These are phyloP conservation scores for Nerophis lumbriciformis DNA, from an alignment of 2,113 vertebrate species.

Conservation along the genomic window DNA sequence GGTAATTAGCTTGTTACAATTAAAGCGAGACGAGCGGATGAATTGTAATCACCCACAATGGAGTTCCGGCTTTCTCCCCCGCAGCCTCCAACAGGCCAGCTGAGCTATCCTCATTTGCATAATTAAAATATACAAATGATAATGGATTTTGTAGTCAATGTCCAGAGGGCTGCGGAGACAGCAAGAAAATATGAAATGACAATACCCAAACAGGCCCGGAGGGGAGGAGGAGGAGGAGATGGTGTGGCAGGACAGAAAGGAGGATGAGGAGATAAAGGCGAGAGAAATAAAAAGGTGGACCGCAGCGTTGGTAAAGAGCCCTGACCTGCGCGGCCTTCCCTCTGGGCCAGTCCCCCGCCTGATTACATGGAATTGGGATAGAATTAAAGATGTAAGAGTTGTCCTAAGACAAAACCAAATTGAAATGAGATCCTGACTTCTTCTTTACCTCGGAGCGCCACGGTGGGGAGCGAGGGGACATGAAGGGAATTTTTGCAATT, in stretches of 20 bases:
- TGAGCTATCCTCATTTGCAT: constrained; percentile 99
- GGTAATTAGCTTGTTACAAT: constrained; percentile 99
- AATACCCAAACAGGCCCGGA: constrained; percentile 93
- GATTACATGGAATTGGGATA: constrained; percentile 98
- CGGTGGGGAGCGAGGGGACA: constrained; percentile 44
- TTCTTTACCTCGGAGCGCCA: constrained; percentile 74
- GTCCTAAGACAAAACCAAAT: constrained; percentile 88
- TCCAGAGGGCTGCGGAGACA: constrained; percentile 99
- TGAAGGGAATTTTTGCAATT: constrained; percentile 73
- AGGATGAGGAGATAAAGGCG: constrained; percentile 55
- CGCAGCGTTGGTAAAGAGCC: constrained; percentile 95
- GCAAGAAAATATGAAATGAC: constrained; percentile 93
- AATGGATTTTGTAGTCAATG: constrained; percentile 99
- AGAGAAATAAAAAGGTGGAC: constrained; percentile 78
- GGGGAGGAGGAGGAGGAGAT: constrained; percentile 70
- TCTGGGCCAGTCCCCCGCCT: constrained; percentile 90
- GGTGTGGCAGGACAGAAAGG: constrained; percentile 12
- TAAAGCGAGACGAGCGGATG: constrained; percentile 99
- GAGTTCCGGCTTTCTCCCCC: constrained; percentile 93
- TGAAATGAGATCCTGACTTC: constrained; percentile 85
- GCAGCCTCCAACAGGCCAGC: constrained; percentile 92
- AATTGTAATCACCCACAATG: constrained; percentile 99
- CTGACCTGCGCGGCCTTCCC: constrained; percentile 84
- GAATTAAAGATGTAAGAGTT: constrained; percentile 98
- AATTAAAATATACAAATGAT: constrained; percentile 99